A percentile compares a stretch with the other conserved stretches of the same genome.
These are phyloP conservation scores for Hemibates koningsi DNA, from an alignment of 2,113 vertebrate genomes.

Conservation along the genomic window DNA sequence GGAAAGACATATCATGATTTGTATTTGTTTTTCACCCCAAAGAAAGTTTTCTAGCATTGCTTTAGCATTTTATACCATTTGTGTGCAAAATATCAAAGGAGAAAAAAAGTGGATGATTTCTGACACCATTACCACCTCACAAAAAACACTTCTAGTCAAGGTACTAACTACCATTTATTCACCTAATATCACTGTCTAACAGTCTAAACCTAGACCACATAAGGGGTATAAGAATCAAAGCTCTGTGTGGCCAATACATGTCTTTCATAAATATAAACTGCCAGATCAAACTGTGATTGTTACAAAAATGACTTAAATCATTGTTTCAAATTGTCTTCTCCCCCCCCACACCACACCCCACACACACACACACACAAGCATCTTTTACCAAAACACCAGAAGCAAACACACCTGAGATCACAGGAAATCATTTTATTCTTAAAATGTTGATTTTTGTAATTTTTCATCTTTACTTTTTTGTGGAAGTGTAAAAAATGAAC, in stretches of 20 bases:
- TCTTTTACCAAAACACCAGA: background rate
- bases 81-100: background rate
- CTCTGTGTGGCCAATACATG: background rate
- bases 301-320: background rate
- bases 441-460: constrained; percentile 74
- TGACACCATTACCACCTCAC: background rate
- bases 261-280: background rate
- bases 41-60: background rate
- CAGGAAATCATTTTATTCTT: constrained; percentile 39
- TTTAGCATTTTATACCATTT: background rate
- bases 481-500: constrained; percentile 87
- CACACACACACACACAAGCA: too few species aligned
- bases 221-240: background rate
- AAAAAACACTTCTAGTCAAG: background rate
- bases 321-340: background rate
- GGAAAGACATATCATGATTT: background rate
- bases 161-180: background rate
- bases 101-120: background rate
- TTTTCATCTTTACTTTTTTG: constrained; percentile 73
- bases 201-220: background rate
- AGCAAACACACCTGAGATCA: background rate
- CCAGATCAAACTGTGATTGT: background rate
- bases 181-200: background rate
- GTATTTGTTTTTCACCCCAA: background rate
- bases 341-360: too few species aligned